These are phyloP conservation scores for Opisthograptis luteolata DNA, from an alignment of 2,888 invertebrate species.

Conservation along the genomic window DNA sequence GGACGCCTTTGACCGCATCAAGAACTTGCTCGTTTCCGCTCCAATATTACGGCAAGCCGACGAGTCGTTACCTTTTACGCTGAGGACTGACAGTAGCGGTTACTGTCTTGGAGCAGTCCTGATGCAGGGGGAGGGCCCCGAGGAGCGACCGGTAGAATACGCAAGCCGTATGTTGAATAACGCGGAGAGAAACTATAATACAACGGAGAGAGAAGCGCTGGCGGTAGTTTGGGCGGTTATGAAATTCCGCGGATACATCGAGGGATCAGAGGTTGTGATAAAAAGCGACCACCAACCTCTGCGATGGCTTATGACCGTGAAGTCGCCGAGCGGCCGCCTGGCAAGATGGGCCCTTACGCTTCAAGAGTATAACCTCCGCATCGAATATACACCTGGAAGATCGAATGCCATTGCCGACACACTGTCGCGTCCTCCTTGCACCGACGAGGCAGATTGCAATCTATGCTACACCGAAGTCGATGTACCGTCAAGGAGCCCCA, in stretches of 20 bases:
- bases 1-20: too few relatives aligned
- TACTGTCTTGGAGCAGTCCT: too few relatives aligned
- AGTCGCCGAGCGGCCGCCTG: conserved; percentile 3
- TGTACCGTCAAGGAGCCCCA: too few relatives aligned
- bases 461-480: too few relatives aligned
- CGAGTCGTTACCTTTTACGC: conserved; percentile 3
- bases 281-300: conserved; percentile 11
- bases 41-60: conserved; percentile 8
- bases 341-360: conserved; percentile 16
- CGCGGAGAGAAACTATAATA: background rate
- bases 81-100: conserved; percentile 21
- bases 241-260: conserved; percentile 4
- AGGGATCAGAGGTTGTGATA: background rate
- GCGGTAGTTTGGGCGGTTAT: too few relatives aligned
- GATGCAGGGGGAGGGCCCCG: too few relatives aligned
- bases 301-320: conserved; percentile 5
- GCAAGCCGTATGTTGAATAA: background rate
- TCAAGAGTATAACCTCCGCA: too few relatives aligned
- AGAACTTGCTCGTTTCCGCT: conserved; percentile 2
- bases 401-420: too few relatives aligned
- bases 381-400: too few relatives aligned
- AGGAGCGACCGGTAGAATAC: conserved; percentile 18
- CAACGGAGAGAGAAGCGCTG: too few relatives aligned
- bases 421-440: too few relatives aligned
- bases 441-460: too few relatives aligned